Base-by-base conservation (phyloP, 2,113 vertebrate species). In the Otolemur garnettii region DNA sequence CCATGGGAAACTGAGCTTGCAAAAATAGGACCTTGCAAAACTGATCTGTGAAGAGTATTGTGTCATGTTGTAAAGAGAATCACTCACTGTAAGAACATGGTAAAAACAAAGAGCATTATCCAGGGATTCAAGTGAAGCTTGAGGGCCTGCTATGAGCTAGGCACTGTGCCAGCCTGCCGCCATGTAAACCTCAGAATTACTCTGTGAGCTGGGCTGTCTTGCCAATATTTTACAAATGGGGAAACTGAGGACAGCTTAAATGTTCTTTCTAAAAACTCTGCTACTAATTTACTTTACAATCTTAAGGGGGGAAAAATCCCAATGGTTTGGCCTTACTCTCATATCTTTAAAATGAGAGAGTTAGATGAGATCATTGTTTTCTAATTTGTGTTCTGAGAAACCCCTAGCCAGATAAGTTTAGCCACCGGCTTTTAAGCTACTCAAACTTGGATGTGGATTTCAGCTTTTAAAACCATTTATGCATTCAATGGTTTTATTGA, bases 51-150 rank as follows among this genome's bases (percentile, higher is more conserved):
- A 6, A 59, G 74, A 38, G 10, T 57, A 53, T 8, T 7, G 14
- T 2, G 0, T 57, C 26, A 21, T 8, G 13, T 5, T 59, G 35
- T n/a, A 4, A 50, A 38, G 66, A 30, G 24, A 35, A 9, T n/a
- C 14, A 0, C 4, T 6, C 38, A 6, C 17, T 22, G 9, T 15
- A 5, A 35, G 26, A 42, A 77, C 2, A 2, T 1, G 77, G 30
- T 64, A 3, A n/a, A 82, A 66, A 0, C 8, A 22, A 68, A 55
- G 66, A 22, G 42, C 35, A 18, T 26, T 4, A 14, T 30, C 68
- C 60, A 26, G 30, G 19, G 50, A 33, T 26, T 77, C 69, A 11
- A 45, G 68, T 2, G 50, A 81, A 30, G 30, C 28, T 21, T 6
- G 60, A 72, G 59, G 24, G 35, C 26, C 38, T 53, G 6, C 8